Base-by-base conservation (phyloP, 2,888 invertebrate species). In the Operophtera brumata region DNA sequence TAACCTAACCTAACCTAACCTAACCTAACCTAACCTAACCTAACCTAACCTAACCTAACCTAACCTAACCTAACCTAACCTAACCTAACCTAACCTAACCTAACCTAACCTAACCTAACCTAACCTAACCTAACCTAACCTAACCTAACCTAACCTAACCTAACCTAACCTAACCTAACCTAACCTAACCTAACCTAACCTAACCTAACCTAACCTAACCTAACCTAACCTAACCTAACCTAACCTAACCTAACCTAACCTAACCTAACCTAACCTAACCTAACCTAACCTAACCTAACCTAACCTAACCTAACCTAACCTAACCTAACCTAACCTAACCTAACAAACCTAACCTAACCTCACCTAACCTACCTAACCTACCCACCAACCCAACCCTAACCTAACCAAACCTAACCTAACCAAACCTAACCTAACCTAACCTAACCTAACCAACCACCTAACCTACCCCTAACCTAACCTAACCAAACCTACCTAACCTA, bases 21-120 rank as follows among this genome's bases (percentile, higher is more conserved):
- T 50, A 54, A 54, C 54, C 54, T 59, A 56, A 61, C 59, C 64
- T 61, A 61, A 64, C 64, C 64, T 64, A 64, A 64, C 64, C 61
- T 61, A 61, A 64, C 60, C 63, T 51, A 52, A 47, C 53, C 10
- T 45, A 58, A 58, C 56, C 60, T 61, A 63, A 61, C 63, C 61
- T 61, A 62, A 58, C n/a, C 64, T 62, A 64, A 64, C 64, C 62
- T 61, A 64, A 62, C 66, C 64, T 62, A 66, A 61, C 62, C 64
- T 61, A 60, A 61, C 61, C 65, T 61, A 53, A 65, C 65, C 63
- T 63, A 60, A 61, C 62, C 61, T 62, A 62, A 60, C 62, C 62
- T 63, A 62, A 62, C 65, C 62, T 62, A 62, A 65, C 65, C 65
- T 62, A 65, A 65, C 65, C 61, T 62, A 62, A 62, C 62, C 59